Base-by-base conservation (phyloP, 2,797 vertebrate genomes). In the Mallotus villosus region DNA sequence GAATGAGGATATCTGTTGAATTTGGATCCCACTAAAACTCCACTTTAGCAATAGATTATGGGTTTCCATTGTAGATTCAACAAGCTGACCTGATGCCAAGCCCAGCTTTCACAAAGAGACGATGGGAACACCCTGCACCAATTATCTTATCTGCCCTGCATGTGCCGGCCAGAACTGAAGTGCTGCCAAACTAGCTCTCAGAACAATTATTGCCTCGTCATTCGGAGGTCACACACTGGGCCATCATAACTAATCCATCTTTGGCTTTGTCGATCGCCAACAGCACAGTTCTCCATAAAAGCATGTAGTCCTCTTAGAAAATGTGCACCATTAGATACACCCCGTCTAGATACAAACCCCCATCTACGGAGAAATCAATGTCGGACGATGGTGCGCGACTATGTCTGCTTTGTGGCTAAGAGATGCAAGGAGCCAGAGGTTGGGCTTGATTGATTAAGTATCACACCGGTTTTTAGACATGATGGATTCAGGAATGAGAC, bases 381-480 rank as follows among this genome's bases (percentile, higher is more conserved):
- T 72, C 80, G 85, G 84, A 86, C 85, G 85, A 85, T 85, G 78
- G 79, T 73, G 67, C 81, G 79, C 75, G 63, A 82, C 81, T 87
- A 81, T 87, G 76, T 84, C 77, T 81, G 74, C 84, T 82, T 74
- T 86, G 78, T 67, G 74, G 82, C 90, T 89, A 78, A 58, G 75
- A 65, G 73, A 65, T 73, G 59, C 70, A 76, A 75, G 84, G 81
- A 90, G 79, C 49, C 81, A 77, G 81, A 67, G 81, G 86, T 84
- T 84, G 82, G 88, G 84, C 73, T 84, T 82, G 78, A 92, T 91
- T 91, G 91, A 92, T 93, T 90, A 90, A 89, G 84, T 79, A 88
- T 92, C 82, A 29, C 75, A 79, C 79, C 83, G 82, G 89, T 90
- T 83, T 91, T 90, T 85, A 78, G 75, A 81, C 82, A 86, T 82